These are phyloP conservation scores for Bombus cullumanus DNA, from an alignment of 1,140 invertebrate species.

Conservation along the genomic window DNA sequence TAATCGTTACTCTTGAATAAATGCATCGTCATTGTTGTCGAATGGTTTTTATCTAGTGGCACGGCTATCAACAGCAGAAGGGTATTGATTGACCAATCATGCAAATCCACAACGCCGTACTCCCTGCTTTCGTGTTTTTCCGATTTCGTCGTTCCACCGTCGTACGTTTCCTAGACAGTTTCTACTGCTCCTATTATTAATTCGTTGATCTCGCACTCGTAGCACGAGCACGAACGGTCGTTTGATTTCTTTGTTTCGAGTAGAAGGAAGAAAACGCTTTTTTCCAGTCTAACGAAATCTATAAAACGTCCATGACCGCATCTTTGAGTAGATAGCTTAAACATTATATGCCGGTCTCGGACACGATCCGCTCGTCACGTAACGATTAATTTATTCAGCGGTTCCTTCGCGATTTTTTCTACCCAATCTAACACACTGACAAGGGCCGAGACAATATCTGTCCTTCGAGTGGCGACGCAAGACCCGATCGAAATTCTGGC, in stretches of 20 bases:
- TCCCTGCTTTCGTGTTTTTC: background rate
- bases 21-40: slow-evolving; percentile 59
- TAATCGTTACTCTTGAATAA: slow-evolving; percentile 50
- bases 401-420: slow-evolving; percentile 2
- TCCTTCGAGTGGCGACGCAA: slow-evolving; percentile 59
- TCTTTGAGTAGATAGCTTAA: background rate
- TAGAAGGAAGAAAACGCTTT: background rate
- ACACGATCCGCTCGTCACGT: background rate
- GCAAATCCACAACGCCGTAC: background rate
- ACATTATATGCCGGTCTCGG: background rate
- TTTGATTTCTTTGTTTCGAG: slow-evolving; percentile 1
- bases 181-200: slow-evolving; percentile 17
- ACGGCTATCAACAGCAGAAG: slow-evolving; percentile 12
- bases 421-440: background rate
- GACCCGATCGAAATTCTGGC: slow-evolving; percentile 54
- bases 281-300: background rate
- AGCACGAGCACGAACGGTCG: background rate
- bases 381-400: slow-evolving; percentile 55
- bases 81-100: slow-evolving; percentile 40
- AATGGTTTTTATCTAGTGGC: slow-evolving; percentile 36
- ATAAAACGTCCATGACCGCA: background rate
- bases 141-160: background rate
- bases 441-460: slow-evolving; percentile 52
- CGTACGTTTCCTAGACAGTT: background rate
- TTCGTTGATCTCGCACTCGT: background rate